phyloP scores from a whole-genome alignment of 2,797 vertebrate genomes.

The Hozukius guyotensis region DNA sequence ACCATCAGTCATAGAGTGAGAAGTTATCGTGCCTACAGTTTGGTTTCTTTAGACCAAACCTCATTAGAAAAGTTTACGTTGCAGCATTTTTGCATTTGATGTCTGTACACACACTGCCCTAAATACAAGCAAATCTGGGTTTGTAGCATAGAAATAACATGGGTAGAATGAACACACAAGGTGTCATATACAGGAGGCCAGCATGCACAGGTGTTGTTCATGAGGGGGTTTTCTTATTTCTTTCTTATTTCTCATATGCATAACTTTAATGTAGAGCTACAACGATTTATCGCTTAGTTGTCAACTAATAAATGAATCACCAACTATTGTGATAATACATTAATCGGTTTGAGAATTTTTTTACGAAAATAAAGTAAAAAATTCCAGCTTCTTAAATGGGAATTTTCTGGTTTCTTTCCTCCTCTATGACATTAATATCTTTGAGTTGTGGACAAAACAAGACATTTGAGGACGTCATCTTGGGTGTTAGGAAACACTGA shows the following conservation, averaged over 20 bases:
- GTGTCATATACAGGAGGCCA: not conserved
- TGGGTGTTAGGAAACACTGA: too few relatives aligned
- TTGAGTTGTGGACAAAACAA: too few relatives aligned
- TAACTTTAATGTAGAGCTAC: not conserved
- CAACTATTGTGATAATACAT: too few relatives aligned
- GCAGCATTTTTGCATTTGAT: not conserved
- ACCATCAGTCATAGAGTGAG: not conserved
- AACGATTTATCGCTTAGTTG: too few relatives aligned
- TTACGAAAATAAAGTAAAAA: too few relatives aligned
- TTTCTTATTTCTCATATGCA: too few relatives aligned
- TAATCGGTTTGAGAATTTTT: too few relatives aligned
- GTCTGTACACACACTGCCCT: not conserved
- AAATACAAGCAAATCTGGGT: not conserved
- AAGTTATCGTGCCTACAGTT: not conserved
- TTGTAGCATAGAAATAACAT: not conserved
- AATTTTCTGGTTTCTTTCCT: too few relatives aligned
- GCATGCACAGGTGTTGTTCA: not conserved
- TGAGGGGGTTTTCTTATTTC: not conserved
- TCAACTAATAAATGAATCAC: too few relatives aligned
- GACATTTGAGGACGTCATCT: too few relatives aligned
- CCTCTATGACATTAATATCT: too few relatives aligned
- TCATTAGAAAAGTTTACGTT: constrained; percentile 9
- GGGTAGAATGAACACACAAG: not conserved
- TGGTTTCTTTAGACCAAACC: not conserved
- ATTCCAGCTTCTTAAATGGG: too few relatives aligned